Conservation (phyloP, 2,113 vertebrate genomes). For the Urocitellus parryii region DNA sequence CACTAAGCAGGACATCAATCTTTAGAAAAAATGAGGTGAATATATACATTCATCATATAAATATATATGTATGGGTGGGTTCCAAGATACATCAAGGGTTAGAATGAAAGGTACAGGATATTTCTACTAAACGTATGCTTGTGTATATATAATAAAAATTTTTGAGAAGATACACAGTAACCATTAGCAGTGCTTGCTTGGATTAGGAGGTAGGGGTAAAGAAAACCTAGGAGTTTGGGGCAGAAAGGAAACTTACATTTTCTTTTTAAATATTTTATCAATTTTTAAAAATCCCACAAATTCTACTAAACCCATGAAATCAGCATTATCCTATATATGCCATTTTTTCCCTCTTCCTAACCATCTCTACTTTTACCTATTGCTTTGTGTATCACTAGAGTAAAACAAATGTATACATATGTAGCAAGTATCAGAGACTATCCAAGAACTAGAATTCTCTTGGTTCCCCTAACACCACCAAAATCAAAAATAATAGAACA, state of each 20-base stretch:
- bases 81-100: neutral
- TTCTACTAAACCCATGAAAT: neutral
- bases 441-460: neutral
- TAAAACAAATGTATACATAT: conserved; percentile 20
- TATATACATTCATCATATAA: too few species aligned
- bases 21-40: neutral
- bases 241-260: conserved; percentile 1
- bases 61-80: too few species aligned
- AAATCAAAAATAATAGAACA: conserved; percentile 47
- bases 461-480: neutral
- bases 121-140: conserved; percentile 10
- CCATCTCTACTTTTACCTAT: neutral
- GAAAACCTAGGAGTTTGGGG: neutral
- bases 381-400: neutral
- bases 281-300: conserved; percentile 19
- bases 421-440: neutral
- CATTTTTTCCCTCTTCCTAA: neutral
- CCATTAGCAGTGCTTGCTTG: neutral
- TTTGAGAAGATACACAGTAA: neutral
- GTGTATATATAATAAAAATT: neutral
- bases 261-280: conserved; percentile 31
- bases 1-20: neutral
- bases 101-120: neutral
- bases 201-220: neutral
- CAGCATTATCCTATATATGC: neutral